Base-by-base conservation (phyloP, 2,888 invertebrate species). In the Ophioninae sp. region DNA sequence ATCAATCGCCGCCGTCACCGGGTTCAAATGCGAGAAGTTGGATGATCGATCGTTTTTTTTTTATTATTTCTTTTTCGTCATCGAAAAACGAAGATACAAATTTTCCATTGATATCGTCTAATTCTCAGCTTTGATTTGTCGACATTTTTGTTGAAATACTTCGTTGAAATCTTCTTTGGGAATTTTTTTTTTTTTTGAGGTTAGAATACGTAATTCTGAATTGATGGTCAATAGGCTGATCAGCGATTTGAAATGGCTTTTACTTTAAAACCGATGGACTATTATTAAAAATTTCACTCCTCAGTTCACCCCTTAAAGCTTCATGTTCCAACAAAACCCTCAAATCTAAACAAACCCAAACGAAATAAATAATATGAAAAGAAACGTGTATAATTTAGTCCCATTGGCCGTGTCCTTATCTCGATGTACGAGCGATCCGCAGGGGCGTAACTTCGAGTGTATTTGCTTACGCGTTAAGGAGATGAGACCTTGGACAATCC, bases 51-150 rank as follows among this genome's bases (percentile, higher is more conserved):
- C 7, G 57, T 17, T 10, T 70, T 17, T 20, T 59, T n/a, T 59
- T 65, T 39, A 39, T 64, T 59, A 20, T 61, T 73, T 8, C 23
- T 41, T 41, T 62, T 64, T 20, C 10, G 30, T 13, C 13, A 23
- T 20, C 44, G 39, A 67, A 39, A 65, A 65, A 75, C 44, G 44
- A 68, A 30, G 44, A 61, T 50, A 10, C 13, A 39, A 56, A 70
- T 75, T 64, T 65, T 80, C 74, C 74, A 50, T 64, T 50, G 76
- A 76, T 69, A 81, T 80, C 80, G 68, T 30, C 30, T 30, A 30
- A 30, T 30, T 30, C 30, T 30, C 30, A 30, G 30, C 30, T 30
- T 30, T 3, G 30, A 30, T 3, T 30, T 30, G 30, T 30, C 30
- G 30, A 41, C 44, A 56, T 8, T 23, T 56, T 59, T 59, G 57